Evolutionary conservation across 2,797 vertebrate species (phyloP).

Genomic region (Ispidina lecontei): DNA sequence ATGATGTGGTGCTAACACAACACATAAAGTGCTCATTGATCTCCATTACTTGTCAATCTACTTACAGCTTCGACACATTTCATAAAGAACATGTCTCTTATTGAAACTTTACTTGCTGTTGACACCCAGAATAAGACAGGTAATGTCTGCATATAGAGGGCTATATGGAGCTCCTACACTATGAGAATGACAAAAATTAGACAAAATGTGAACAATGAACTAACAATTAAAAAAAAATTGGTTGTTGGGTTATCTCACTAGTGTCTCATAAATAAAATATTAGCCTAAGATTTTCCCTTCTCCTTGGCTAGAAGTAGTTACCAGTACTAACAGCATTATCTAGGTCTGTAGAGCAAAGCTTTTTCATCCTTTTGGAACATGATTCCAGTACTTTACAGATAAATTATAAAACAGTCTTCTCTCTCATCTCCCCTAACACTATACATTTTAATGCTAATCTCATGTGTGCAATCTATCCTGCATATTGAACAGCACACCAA

Average conservation of each 20-base stretch:
- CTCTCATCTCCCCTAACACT: not conserved
- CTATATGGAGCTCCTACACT: not conserved
- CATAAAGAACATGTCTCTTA: not conserved
- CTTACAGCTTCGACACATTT: not conserved
- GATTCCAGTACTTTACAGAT: not conserved
- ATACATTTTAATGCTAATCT: not conserved
- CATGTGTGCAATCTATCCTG: not conserved
- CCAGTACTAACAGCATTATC: not conserved
- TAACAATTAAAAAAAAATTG: not conserved
- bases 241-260: slow-evolving; percentile 24
- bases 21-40: not conserved
- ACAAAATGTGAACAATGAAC: not conserved
- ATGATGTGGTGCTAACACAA: not conserved
- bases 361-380: not conserved
- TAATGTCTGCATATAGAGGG: not conserved
- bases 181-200: not conserved
- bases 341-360: not conserved
- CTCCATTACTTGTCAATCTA: not conserved
- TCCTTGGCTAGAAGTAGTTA: not conserved
- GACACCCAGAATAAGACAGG: not conserved
- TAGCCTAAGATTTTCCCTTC: not conserved
- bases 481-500: not conserved
- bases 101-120: not conserved
- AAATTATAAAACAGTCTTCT: not conserved
- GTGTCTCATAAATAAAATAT: slow-evolving; percentile 24